Evolutionary conservation across 1,140 invertebrate genomes (phyloP).

Genomic region (Dinothrombium tinctorium): DNA sequence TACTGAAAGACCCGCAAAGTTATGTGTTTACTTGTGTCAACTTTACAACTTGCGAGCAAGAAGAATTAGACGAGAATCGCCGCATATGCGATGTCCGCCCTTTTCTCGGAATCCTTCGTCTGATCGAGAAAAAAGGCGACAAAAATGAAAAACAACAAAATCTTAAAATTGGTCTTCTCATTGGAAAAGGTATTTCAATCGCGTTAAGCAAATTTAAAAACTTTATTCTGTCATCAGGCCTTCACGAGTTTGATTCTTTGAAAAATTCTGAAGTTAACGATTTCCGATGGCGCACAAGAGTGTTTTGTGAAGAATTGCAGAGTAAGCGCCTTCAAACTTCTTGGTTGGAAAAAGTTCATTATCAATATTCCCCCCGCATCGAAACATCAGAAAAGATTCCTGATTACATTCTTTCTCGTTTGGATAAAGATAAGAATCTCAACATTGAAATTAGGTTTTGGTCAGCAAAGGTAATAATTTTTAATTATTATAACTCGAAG

Average conservation of each 20-base stretch:
- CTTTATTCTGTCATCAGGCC: constrained; percentile 23
- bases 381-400: constrained; percentile 8
- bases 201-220: too few relatives aligned
- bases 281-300: constrained; percentile 55
- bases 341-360: constrained; percentile 40
- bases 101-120: constrained; percentile 50
- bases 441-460: too few relatives aligned
- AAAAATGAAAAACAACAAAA: constrained; percentile 59
- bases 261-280: constrained; percentile 67
- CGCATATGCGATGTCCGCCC: constrained; percentile 60
- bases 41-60: constrained; percentile 38
- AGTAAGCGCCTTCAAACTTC: constrained; percentile 34
- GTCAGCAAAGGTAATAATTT: too few relatives aligned
- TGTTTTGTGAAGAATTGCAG: constrained; percentile 48
- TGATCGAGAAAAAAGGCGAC: constrained; percentile 51
- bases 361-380: constrained; percentile 50
- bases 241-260: constrained; percentile 55
- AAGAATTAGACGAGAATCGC: constrained; percentile 65
- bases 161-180: constrained; percentile 52
- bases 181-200: constrained; percentile 44
- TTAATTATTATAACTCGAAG: too few relatives aligned
- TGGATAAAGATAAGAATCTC: too few relatives aligned
- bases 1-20: constrained; percentile 45
- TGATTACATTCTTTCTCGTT: too few relatives aligned
- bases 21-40: constrained; percentile 68